Base-by-base conservation (phyloP, 2,888 invertebrate genomes). In the Vannuccia rotundouncinata region DNA sequence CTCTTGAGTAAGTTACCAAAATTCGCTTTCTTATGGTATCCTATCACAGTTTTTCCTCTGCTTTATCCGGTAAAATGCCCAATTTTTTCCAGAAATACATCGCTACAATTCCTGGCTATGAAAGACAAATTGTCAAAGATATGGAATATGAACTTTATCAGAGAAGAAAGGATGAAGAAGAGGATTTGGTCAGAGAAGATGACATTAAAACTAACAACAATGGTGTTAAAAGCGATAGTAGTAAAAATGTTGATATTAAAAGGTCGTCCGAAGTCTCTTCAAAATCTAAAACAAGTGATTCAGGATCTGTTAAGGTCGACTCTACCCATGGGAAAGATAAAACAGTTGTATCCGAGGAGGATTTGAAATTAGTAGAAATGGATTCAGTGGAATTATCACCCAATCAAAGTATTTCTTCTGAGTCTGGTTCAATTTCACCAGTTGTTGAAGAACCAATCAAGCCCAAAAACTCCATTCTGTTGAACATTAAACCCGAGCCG, bases 71-170 rank as follows among this genome's bases (percentile, higher is more conserved):
- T 17, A 5, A 66, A 66, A 66, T 66, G 66, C 66, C 66, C 22
- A 66, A 66, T 66, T 66, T 66, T 66, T 66, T 66, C 66, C 66
- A 66, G 66, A 66, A 66, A 22, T 27, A 66, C 66, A 66, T 22
- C 5, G 13, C 66, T 66, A 66, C 13, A 66, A 66, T 66, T n/a
- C 25, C 66, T 22, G 66, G 66, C 66, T 66, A 66, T 66, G 66
- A 66, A 66, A 66, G 66, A 66, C 66, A 66, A 22, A 66, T 66
- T 66, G 22, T 22, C 13, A 66, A 66, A 66, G 66, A 66, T 66
- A 66, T 66, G 66, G 66, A 66, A 5, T 66, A 66, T 22, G 66
- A 66, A 22, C 25, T 66, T 5, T 66, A 66, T 66, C 66, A 66
- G 25, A 66, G 66, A 66, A n/a, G 2, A 13, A 66, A 66, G 22